Conservation (phyloP, 2,113 vertebrate species). For the Marmota flaviventris region DNA sequence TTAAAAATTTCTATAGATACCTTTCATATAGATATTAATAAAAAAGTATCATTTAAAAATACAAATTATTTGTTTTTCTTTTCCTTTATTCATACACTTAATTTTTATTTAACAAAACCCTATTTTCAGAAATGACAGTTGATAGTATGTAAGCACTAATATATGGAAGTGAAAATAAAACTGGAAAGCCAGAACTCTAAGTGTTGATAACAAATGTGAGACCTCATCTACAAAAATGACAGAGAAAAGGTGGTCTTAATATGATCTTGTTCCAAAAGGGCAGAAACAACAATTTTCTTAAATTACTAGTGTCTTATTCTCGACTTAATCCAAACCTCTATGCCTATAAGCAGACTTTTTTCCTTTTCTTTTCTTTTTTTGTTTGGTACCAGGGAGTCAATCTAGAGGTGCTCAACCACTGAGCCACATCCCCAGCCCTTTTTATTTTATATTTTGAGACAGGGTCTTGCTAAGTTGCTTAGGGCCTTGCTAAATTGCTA, state of each 20-base stretch:
- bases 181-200: constrained; percentile 37
- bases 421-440: too few relatives aligned
- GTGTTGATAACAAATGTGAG: constrained; percentile 12
- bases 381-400: too few relatives aligned
- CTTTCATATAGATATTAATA: not conserved
- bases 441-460: too few relatives aligned
- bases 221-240: constrained; percentile 7
- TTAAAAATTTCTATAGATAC: too few relatives aligned
- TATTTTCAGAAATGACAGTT: constrained; percentile 8
- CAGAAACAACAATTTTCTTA: not conserved
- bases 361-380: too few relatives aligned
- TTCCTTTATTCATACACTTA: constrained; percentile 17
- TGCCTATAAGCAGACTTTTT: not conserved
- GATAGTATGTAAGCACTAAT: not conserved
- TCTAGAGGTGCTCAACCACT: too few relatives aligned
- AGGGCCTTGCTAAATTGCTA: too few relatives aligned
- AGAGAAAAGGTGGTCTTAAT: constrained; percentile 4
- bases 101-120: not conserved
- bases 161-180: not conserved
- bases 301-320: not conserved
- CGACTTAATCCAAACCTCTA: not conserved
- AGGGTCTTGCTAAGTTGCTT: too few relatives aligned
- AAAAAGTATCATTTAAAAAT: not conserved
- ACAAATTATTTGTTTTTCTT: not conserved
- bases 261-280: not conserved